These are phyloP conservation scores for Hydriomena furcata DNA, from an alignment of 2,888 invertebrate species.

Conservation along the genomic window DNA sequence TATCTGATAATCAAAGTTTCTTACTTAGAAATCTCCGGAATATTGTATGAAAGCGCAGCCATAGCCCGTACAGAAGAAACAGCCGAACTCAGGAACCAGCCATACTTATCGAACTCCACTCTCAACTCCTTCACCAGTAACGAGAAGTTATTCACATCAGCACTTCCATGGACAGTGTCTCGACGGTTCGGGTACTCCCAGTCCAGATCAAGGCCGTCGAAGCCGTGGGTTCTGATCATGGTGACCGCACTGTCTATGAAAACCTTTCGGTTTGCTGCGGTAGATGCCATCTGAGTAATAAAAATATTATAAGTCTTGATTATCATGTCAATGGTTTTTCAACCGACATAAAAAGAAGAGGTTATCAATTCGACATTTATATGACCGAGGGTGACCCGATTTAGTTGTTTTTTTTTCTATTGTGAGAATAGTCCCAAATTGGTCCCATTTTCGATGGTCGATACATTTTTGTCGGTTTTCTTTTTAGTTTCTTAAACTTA, in stretches of 20 bases:
- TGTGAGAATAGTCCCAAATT: too few relatives aligned
- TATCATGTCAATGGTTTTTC: too few relatives aligned
- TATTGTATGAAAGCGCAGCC: constrained; percentile 83
- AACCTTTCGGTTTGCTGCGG: constrained; percentile 61
- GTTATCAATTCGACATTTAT: too few relatives aligned
- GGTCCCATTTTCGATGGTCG: too few relatives aligned
- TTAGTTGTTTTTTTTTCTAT: too few relatives aligned
- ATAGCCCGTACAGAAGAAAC: constrained; percentile 79
- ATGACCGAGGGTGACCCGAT: too few relatives aligned
- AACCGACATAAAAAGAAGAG: too few relatives aligned
- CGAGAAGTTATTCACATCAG: constrained; percentile 79
- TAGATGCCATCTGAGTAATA: constrained; percentile 64
- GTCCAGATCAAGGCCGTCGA: constrained; percentile 89
- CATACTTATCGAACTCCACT: constrained; percentile 76
- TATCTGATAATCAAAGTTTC: constrained; percentile 19
- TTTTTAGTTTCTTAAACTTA: too few relatives aligned
- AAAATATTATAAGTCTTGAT: background rate
- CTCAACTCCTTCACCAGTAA: constrained; percentile 81
- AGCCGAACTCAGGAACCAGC: constrained; percentile 82
- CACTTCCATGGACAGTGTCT: constrained; percentile 66
- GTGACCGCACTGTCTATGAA: constrained; percentile 83
- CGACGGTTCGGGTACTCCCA: constrained; percentile 88
- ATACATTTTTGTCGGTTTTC: too few relatives aligned
- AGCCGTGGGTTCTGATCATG: constrained; percentile 81
- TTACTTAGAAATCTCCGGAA: constrained; percentile 80